Percentiles rank a stretch among this genome's conserved stretches.
Conservation (phyloP, 92 coral and sea anemone genomes). For the Epizoanthus scotinus region DNA sequence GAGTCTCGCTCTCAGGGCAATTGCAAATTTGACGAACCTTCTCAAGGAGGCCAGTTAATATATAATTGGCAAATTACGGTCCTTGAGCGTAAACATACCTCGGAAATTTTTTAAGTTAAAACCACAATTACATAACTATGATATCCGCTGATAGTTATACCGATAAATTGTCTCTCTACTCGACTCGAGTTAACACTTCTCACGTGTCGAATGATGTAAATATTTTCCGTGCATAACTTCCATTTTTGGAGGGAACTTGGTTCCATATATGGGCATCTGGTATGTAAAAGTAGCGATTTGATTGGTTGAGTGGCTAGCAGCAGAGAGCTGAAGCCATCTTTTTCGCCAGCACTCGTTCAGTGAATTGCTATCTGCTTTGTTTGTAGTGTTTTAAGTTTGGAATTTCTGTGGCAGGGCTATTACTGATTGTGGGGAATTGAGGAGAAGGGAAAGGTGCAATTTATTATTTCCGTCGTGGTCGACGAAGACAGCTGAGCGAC, state of each 20-base stretch:
- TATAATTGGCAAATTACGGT: background rate
- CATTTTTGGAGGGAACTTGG: constrained; percentile 20
- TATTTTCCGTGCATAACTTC: constrained; percentile 1
- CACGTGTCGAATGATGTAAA: constrained; percentile 37
- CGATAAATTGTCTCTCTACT: background rate
- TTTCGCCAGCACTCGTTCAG: constrained; percentile 20
- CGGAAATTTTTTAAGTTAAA: background rate
- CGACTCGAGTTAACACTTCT: background rate
- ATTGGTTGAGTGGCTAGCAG: constrained; percentile 26
- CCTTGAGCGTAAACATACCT: background rate
- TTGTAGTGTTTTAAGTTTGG: constrained; percentile 36
- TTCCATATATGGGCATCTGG: constrained; percentile 34
- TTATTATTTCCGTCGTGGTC: background rate
- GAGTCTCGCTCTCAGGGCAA: no score
- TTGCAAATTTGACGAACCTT: no score
- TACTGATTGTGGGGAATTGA: constrained; percentile 22
- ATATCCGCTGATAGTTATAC: background rate
- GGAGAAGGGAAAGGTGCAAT: background rate
- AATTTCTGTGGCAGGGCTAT: constrained; percentile 33
- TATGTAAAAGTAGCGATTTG: constrained; percentile 30
- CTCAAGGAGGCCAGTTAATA: no score
- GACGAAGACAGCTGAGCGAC: constrained; percentile 10
- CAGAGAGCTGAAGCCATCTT: constrained; percentile 33
- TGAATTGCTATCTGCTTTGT: constrained; percentile 38
- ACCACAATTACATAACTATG: background rate